A percentile compares a stretch with the other conserved stretches of the same genome.
These are phyloP conservation scores for Sorex maritimensis DNA, from an alignment of 2,797 vertebrate genomes.

Conservation along the genomic window DNA sequence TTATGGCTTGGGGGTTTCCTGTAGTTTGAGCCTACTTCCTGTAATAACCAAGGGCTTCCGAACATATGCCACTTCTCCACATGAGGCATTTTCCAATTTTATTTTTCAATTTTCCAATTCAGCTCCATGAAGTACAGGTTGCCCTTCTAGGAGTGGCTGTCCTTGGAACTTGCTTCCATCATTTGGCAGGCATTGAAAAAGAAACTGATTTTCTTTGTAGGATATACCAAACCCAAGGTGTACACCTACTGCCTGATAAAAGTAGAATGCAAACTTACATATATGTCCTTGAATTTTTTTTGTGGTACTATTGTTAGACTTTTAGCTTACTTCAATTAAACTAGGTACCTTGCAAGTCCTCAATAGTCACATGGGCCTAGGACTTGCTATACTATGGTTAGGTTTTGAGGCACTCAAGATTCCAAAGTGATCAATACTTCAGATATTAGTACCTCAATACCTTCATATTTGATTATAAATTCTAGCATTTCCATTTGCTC, in stretches of 20 bases:
- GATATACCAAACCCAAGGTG: not conserved
- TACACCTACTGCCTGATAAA: not conserved
- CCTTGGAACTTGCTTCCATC: not conserved
- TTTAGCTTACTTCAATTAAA: not conserved
- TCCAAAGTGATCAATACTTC: too few species aligned
- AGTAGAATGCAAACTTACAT: not conserved
- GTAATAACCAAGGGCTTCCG: not conserved
- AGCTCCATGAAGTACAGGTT: not conserved
- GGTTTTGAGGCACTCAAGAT: too few species aligned
- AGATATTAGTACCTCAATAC: not conserved
- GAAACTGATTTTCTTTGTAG: not conserved
- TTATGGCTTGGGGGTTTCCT: not conserved
- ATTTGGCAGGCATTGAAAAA: not conserved
- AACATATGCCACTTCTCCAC: not conserved
- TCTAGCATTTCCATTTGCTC: conserved; percentile 7
- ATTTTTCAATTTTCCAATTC: not conserved
- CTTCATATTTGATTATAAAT: not conserved
- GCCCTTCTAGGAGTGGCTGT: too few species aligned
- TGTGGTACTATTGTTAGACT: conserved; percentile 24
- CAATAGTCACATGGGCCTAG: not conserved
- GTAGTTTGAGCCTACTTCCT: not conserved
- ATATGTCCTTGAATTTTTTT: not conserved
- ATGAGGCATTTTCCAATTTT: not conserved
- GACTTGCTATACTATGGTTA: not conserved
- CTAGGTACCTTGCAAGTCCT: not conserved